A percentile compares a stretch with the other conserved stretches of the same genome.
Conservation (phyloP, 2,797 vertebrate genomes). For the Acanthornis magna region DNA sequence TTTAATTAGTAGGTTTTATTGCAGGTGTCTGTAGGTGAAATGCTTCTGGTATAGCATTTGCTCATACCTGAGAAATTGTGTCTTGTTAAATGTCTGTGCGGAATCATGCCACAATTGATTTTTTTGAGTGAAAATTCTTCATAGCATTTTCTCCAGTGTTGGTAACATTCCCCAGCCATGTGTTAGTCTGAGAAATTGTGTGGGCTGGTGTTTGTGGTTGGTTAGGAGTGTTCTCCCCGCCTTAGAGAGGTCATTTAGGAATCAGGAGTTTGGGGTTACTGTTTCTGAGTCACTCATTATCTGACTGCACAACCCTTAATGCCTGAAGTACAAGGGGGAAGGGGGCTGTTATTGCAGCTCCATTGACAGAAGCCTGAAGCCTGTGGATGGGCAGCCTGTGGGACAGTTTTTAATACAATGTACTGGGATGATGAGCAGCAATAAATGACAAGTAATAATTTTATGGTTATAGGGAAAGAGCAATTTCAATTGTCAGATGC, state of each 20-base stretch:
- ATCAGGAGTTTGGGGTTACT: neutral
- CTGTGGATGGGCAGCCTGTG: neutral
- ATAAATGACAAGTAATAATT: neutral
- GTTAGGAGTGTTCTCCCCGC: neutral
- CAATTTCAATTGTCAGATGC: neutral
- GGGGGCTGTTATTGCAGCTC: accelerated
- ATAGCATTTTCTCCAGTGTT: neutral
- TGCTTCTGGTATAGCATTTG: neutral
- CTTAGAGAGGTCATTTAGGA: neutral
- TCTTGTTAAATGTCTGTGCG: neutral
- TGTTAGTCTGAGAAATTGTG: neutral
- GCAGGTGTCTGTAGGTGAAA: neutral
- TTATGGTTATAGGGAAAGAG: neutral
- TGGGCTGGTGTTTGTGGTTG: neutral
- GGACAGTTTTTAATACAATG: neutral
- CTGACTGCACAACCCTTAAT: neutral
- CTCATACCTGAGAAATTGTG: neutral
- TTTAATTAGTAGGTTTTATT: neutral
- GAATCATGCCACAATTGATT: neutral
- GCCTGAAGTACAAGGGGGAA: neutral
- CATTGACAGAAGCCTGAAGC: neutral
- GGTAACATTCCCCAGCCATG: neutral
- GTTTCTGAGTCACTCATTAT: neutral
- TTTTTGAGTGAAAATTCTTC: neutral
- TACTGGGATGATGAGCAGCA: neutral